Evolutionary conservation across 2,888 invertebrate species (phyloP), one percentile per base, ranked within the genome.

Genomic region (Thysanoteuthis rhombus): DNA sequence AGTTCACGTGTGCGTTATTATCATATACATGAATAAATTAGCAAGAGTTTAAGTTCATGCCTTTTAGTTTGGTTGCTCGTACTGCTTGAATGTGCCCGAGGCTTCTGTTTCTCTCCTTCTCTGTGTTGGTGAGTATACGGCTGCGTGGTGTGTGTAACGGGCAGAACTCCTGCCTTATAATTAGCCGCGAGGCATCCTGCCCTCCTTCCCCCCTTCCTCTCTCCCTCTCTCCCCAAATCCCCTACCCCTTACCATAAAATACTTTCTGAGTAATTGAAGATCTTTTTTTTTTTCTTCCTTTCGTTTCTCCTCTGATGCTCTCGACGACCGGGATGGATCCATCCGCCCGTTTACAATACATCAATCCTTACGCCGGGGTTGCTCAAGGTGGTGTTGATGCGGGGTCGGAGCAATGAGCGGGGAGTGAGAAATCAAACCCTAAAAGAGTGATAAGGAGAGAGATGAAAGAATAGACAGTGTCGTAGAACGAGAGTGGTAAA

Each of bases 261-360:
- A 16, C 75, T 75, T 75, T 75, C 75, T 75, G 75, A n/a, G 75
- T 75, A 75, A 75, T 75, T 75, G 75, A 75, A 75, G 75, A 75
- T 75, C n/a, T 75, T 75, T 75, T 75, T 75, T 32, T n/a, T n/a
- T n/a, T n/a, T n/a, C n/a, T 58, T 28, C 19, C n/a, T 75, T 75
- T 75, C n/a, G 16, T n/a, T 75, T 75, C 10, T n/a, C 75, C 16
- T 75, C 75, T 75, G 75, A 75, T 75, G 75, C 75, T 75, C 75
- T 75, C n/a, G 75, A 75, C 75, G 75, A 75, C 75, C 75, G 75
- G 75, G 75, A 75, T n/a, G n/a, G 75, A 75, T 75, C n/a, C 75
- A 75, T 75, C 75, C 75, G 75, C 75, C 75, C 75, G 75, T 75
- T n/a, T 75, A 75, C n/a, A 75, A 75, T 36, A 75, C 75, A 75